Percentiles rank a stretch among this genome's conserved stretches.
Evolutionary conservation across 2,888 invertebrate genomes (phyloP).

Genomic region (Conchocele bisecta): DNA sequence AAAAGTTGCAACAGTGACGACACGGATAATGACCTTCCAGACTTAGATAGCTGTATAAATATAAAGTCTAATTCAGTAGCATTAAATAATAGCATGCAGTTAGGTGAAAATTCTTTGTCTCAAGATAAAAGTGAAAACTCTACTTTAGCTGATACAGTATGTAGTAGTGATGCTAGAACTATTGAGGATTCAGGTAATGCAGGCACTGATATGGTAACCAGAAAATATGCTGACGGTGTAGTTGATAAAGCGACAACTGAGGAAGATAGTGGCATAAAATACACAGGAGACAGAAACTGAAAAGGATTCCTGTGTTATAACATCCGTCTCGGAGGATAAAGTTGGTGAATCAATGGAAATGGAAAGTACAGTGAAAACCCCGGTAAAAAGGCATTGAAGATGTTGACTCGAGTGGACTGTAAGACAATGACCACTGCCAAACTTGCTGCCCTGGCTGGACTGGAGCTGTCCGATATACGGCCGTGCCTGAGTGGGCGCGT

Average conservation of each 20-base stretch:
- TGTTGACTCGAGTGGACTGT: constrained; percentile 29
- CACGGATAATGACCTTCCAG: too few species aligned
- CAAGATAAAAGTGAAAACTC: too few species aligned
- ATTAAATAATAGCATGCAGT: too few species aligned
- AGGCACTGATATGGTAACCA: constrained; percentile 78
- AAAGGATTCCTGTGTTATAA: constrained; percentile 11
- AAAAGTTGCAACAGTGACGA: too few species aligned
- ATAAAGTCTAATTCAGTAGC: too few species aligned
- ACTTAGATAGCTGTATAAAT: too few species aligned
- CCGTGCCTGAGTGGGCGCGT: constrained; percentile 85
- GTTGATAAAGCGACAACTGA: constrained; percentile 2
- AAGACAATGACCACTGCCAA: too few species aligned
- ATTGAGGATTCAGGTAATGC: constrained; percentile 66
- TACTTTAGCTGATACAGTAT: neutral
- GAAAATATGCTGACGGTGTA: neutral
- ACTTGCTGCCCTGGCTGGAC: constrained; percentile 52
- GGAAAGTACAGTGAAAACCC: constrained; percentile 11
- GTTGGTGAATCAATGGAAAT: too few species aligned
- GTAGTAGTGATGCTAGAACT: neutral
- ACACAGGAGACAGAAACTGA: constrained; percentile 8
- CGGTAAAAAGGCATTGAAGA: constrained; percentile 4
- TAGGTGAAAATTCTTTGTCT: too few species aligned
- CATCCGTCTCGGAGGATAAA: too few species aligned
- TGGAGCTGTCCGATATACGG: constrained; percentile 64
- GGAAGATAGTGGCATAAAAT: neutral